These are phyloP conservation scores for Coranthus polyacanthus DNA, from an alignment of 2,797 vertebrate species.

Conservation along the genomic window DNA sequence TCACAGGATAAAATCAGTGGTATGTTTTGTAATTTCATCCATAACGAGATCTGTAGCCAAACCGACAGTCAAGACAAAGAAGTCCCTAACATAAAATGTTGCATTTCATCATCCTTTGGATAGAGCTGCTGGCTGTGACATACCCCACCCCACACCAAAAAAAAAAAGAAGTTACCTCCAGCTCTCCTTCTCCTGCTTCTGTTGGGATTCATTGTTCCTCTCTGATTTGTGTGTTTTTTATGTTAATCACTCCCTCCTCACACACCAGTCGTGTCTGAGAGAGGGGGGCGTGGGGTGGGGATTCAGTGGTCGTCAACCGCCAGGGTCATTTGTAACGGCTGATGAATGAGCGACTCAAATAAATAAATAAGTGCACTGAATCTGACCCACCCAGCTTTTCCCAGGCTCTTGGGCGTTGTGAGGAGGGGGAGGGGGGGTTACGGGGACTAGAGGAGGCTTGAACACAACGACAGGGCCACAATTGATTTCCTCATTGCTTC, in stretches of 20 bases:
- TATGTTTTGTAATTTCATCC: not conserved
- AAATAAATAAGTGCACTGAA: constrained; percentile 83
- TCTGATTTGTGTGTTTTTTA: constrained; percentile 83
- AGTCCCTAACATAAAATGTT: too few species aligned
- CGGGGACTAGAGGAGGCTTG: constrained; percentile 37
- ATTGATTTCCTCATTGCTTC: constrained; percentile 88
- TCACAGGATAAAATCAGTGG: not conserved
- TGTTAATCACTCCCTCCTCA: constrained; percentile 75
- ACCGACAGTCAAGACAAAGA: not conserved
- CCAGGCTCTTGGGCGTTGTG: constrained; percentile 65
- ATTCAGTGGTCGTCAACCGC: constrained; percentile 74
- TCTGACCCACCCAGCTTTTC: constrained; percentile 79
- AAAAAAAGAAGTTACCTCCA: constrained; percentile 51
- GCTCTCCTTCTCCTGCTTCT: constrained; percentile 58
- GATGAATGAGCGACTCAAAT: constrained; percentile 85
- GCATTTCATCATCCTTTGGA: too few species aligned
- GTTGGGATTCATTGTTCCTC: constrained; percentile 74
- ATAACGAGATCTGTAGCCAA: constrained; percentile 9
- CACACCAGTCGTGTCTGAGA: constrained; percentile 72
- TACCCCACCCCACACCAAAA: not conserved
- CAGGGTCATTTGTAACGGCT: constrained; percentile 84
- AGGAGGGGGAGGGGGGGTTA: not conserved
- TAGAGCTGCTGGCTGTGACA: too few species aligned
- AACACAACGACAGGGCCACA: constrained; percentile 80
- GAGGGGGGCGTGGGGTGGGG: constrained; percentile 35